These are phyloP conservation scores for Gila robusta DNA, from an alignment of 2,797 vertebrate genomes.

Conservation along the genomic window DNA sequence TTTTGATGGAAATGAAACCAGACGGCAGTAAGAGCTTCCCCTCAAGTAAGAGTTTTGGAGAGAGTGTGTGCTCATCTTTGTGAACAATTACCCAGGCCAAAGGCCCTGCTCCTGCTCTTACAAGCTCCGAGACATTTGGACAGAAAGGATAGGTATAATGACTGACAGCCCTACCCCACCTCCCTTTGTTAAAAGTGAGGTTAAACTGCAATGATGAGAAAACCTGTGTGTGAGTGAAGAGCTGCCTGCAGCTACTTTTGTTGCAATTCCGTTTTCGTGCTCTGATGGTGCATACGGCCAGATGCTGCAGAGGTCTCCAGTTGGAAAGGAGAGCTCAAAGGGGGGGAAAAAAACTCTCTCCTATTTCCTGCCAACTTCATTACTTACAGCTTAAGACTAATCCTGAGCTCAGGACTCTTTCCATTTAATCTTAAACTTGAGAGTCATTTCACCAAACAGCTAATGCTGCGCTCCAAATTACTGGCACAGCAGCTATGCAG, in stretches of 20 bases:
- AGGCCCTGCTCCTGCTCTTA: background rate
- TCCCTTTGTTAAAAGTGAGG: slow-evolving; percentile 15
- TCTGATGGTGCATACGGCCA: slow-evolving; percentile 34
- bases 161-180: slow-evolving; percentile 22
- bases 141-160: slow-evolving; percentile 22
- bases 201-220: slow-evolving; percentile 33
- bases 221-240: slow-evolving; percentile 11
- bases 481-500: background rate
- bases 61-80: background rate
- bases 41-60: background rate
- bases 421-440: slow-evolving; percentile 45
- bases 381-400: slow-evolving; percentile 53
- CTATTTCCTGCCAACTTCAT: slow-evolving; percentile 46
- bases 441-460: slow-evolving; percentile 27
- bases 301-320: slow-evolving; percentile 38
- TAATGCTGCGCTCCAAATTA: slow-evolving; percentile 15
- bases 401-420: slow-evolving; percentile 37
- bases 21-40: slow-evolving; percentile 1
- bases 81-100: slow-evolving; percentile 26
- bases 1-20: slow-evolving; percentile 15
- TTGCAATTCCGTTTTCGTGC: slow-evolving; percentile 10
- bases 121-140: background rate
- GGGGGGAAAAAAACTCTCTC: background rate
- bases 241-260: slow-evolving; percentile 27
- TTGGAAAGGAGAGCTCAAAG: slow-evolving; percentile 23